Base-by-base conservation (phyloP, 2,888 invertebrate species). In the Drosophila niveifrons region DNA sequence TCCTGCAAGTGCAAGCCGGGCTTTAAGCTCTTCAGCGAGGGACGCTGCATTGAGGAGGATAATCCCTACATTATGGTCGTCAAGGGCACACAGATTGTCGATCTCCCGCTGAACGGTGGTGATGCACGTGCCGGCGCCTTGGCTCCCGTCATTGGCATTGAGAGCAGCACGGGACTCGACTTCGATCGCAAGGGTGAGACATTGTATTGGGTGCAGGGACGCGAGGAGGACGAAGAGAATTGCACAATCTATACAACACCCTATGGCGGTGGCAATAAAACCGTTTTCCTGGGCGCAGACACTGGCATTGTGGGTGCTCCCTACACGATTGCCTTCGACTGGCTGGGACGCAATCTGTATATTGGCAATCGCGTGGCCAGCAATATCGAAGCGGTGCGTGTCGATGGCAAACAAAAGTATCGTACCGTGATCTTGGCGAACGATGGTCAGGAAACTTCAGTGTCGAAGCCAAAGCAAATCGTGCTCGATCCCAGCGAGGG, bases 301-400 rank as follows among this genome's bases (percentile, higher is more conserved):
- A 94, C 95, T 1, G 97, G 98, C n/a, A 94, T 98, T 51, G 96
- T 98, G 8, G 98, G 98, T 0, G 96, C 98, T 0, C 97, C 98
- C 0, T 96, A 97, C 36, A 95, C 97, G 0, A 95, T 99, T 43
- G 98, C 99, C 0, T 97, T 98, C 89, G 99, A 99, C 91, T 99
- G 99, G 99, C 94, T 99, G 18, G 98, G 99, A 3, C 94, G 98
- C 59, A 99, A 99, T 93, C 92, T 99, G 36, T 99, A 96, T 91
- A 96, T 99, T 91, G 98, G 97, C 28, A 99, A 98, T 90, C 95
- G 96, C 39, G 94, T 95, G 2, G 97, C 98, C 1, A 97, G 97
- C 59, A 98, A 98, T 78, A 96, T 99, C 73, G 98, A 98, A 93
- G 95, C 97, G 1, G 94, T 98, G 0, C 94, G 96, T 76, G 95